Evolutionary conservation across 2,113 vertebrate genomes (phyloP).

Genomic region (Psammodynastes pulverulentus): DNA sequence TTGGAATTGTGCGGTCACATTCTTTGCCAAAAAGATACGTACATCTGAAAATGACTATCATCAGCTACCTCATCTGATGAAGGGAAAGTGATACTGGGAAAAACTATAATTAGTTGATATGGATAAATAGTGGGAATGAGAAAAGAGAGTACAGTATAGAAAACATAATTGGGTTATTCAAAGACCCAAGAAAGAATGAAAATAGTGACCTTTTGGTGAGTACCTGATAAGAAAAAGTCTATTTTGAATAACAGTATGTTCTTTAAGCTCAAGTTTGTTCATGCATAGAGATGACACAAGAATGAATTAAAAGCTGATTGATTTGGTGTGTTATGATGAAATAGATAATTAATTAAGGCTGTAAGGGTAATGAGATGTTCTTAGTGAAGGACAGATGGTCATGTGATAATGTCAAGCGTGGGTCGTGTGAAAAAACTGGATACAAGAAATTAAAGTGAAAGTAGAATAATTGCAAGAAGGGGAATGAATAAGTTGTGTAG

Average conservation of each 20-base stretch:
- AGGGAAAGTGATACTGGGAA: neutral
- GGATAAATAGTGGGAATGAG: neutral
- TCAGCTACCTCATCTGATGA: neutral
- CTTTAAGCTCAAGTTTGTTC: neutral
- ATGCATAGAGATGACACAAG: neutral
- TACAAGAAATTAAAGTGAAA: neutral
- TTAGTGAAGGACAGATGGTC: neutral
- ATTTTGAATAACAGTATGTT: neutral
- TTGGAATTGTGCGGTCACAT: neutral
- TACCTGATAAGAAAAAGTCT: neutral
- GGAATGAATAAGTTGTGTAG: neutral
- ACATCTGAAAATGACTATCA: neutral
- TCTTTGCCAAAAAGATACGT: neutral
- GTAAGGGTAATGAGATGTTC: neutral
- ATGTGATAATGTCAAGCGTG: neutral
- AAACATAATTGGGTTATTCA: neutral
- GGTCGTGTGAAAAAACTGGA: neutral
- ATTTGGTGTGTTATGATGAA: neutral
- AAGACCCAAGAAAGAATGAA: neutral
- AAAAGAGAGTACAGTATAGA: neutral
- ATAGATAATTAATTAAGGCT: neutral
- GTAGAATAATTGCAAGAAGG: neutral
- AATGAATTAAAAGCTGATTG: neutral
- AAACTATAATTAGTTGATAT: neutral
- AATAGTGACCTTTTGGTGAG: neutral